These are phyloP conservation scores for Babylonia areolata DNA, from an alignment of 1,140 invertebrate genomes.

Conservation along the genomic window DNA sequence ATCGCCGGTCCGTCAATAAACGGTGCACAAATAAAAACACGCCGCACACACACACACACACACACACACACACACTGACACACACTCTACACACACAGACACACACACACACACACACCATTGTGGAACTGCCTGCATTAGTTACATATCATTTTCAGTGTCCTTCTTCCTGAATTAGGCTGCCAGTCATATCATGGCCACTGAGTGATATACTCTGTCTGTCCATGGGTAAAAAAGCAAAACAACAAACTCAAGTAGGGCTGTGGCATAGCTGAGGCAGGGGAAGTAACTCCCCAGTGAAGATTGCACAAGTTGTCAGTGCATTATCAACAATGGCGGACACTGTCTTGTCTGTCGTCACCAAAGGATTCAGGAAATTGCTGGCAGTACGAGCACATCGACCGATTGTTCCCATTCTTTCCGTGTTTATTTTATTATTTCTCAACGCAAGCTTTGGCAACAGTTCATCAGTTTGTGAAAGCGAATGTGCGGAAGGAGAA, in stretches of 20 bases:
- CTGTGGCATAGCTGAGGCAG: too few relatives aligned
- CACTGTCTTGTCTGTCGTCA: neutral
- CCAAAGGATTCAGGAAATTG: neutral
- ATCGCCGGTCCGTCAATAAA: too few relatives aligned
- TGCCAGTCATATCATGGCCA: too few relatives aligned
- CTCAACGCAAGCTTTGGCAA: neutral
- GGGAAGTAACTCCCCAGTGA: neutral
- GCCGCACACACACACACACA: neutral
- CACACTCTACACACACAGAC: too few relatives aligned
- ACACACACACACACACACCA: too few relatives aligned
- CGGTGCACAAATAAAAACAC: too few relatives aligned
- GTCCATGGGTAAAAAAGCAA: too few relatives aligned
- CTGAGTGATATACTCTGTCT: too few relatives aligned
- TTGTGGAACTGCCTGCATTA: too few relatives aligned
- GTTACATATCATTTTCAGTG: too few relatives aligned
- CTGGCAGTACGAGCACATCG: neutral
- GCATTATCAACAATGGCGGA: constrained; percentile 18
- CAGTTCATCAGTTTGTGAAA: constrained; percentile 16
- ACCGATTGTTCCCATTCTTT: neutral
- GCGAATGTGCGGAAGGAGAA: constrained; percentile 82
- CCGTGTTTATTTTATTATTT: neutral
- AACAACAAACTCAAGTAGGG: too few relatives aligned
- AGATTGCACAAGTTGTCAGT: constrained; percentile 5
- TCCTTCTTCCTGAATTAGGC: too few relatives aligned
- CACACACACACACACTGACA: neutral